Conservation (phyloP, 2,888 invertebrate genomes). For the Lasioglossum calceatum region DNA sequence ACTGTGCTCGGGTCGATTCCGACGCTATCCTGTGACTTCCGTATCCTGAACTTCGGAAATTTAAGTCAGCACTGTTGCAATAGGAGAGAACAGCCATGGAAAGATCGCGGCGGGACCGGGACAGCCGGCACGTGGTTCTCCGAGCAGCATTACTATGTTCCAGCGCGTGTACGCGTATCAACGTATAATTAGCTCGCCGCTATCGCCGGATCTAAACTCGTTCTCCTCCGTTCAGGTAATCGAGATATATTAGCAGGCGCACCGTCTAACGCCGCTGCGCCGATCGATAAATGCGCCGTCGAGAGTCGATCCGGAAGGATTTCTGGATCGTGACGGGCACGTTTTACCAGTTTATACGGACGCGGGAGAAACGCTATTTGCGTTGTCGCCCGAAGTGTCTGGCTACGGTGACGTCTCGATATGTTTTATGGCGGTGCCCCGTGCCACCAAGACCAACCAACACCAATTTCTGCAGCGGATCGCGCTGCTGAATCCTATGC, state of each 20-base stretch:
- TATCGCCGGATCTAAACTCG: slow-evolving; percentile 66
- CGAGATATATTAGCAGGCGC: slow-evolving; percentile 48
- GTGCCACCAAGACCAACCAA: neutral
- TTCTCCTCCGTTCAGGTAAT: slow-evolving; percentile 36
- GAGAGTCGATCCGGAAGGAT: slow-evolving; percentile 22
- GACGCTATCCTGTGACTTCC: neutral
- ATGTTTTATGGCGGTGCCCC: slow-evolving; percentile 36
- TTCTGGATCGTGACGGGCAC: slow-evolving; percentile 19
- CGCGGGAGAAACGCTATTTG: slow-evolving; percentile 5
- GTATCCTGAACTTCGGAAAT: neutral
- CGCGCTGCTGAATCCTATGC: neutral
- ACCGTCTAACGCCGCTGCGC: neutral
- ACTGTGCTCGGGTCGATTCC: neutral
- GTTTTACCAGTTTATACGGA: slow-evolving; percentile 12
- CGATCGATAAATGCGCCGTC: slow-evolving; percentile 35
- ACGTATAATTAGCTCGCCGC: slow-evolving; percentile 65
- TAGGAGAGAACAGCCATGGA: neutral
- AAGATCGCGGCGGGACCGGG: slow-evolving; percentile 37
- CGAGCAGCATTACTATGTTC: slow-evolving; percentile 5
- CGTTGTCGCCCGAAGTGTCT: slow-evolving; percentile 24
- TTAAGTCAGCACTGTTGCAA: neutral
- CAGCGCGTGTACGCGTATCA: slow-evolving; percentile 56
- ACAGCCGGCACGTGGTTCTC: slow-evolving; percentile 37
- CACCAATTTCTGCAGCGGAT: neutral
- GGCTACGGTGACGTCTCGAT: slow-evolving; percentile 10